Conservation (phyloP, 2,888 invertebrate species). For the Epiblema foenella region DNA sequence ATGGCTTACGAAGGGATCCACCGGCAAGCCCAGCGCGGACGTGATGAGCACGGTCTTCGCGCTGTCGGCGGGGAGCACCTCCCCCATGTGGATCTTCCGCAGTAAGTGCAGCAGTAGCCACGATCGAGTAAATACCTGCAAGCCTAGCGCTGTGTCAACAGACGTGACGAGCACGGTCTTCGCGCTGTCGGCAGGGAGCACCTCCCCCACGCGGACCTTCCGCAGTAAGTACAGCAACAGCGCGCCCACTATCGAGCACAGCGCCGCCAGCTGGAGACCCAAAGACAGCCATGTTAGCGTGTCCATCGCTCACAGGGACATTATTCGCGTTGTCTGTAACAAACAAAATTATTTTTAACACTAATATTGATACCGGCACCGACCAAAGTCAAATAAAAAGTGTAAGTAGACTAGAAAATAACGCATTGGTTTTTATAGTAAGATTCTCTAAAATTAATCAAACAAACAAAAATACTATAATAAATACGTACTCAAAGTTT, state of each 20-base stretch:
- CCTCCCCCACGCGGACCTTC: slow-evolving; percentile 87
- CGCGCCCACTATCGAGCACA: slow-evolving; percentile 93
- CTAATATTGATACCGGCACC: too few relatives aligned
- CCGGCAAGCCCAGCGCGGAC: slow-evolving; percentile 61
- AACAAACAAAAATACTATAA: too few relatives aligned
- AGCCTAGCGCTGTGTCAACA: slow-evolving; percentile 91
- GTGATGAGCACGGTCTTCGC: slow-evolving; percentile 91
- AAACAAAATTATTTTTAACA: slow-evolving; percentile 46
- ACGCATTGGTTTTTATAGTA: too few relatives aligned
- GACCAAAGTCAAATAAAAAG: too few relatives aligned
- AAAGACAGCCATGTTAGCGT: slow-evolving; percentile 91
- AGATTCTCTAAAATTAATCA: too few relatives aligned
- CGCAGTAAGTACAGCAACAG: slow-evolving; percentile 90
- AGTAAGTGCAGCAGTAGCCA: slow-evolving; percentile 91
- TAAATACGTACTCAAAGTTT: too few relatives aligned
- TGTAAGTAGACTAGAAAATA: too few relatives aligned
- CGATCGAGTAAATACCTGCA: slow-evolving; percentile 93
- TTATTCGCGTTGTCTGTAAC: slow-evolving; percentile 67
- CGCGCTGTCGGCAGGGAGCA: slow-evolving; percentile 86
- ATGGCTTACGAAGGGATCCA: too few relatives aligned
- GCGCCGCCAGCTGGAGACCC: slow-evolving; percentile 91
- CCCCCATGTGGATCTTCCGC: slow-evolving; percentile 88
- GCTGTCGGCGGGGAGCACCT: slow-evolving; percentile 84
- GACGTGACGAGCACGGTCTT: slow-evolving; percentile 91
- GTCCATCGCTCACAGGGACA: slow-evolving; percentile 86